These are phyloP conservation scores for Rhinopomastus cyanomelas DNA, from an alignment of 2,113 vertebrate genomes.

Conservation along the genomic window DNA sequence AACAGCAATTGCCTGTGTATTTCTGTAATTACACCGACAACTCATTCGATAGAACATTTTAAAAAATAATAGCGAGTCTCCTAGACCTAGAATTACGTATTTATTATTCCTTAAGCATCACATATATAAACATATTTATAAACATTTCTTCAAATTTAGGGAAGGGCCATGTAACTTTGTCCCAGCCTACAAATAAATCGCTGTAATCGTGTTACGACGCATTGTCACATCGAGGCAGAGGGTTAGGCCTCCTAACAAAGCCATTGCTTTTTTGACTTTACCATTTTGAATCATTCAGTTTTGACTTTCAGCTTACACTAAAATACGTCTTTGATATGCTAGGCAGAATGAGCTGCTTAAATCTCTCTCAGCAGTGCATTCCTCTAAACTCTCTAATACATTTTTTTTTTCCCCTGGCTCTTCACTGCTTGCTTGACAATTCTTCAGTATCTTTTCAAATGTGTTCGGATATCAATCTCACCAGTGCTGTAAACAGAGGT, in stretches of 20 bases:
- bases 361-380: constrained; percentile 33
- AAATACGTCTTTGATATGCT: constrained; percentile 47
- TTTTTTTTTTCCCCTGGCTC: constrained; percentile 31
- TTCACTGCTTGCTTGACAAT: constrained; percentile 19
- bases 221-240: constrained; percentile 4
- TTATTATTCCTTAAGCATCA: constrained; percentile 32
- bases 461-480: constrained; percentile 20
- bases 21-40: neutral
- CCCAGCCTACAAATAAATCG: constrained; percentile 39
- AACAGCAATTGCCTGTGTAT: neutral
- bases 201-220: constrained; percentile 42
- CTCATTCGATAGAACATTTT: neutral
- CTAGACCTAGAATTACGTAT: neutral
- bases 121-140: constrained; percentile 1
- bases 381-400: constrained; percentile 16
- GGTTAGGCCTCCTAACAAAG: constrained; percentile 30
- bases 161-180: neutral
- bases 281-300: constrained; percentile 57
- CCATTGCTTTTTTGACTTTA: constrained; percentile 33
- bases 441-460: constrained; percentile 50
- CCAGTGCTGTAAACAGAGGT: neutral
- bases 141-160: constrained; percentile 2
- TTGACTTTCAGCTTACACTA: constrained; percentile 55
- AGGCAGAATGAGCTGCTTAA: constrained; percentile 33
- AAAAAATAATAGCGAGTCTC: neutral